Evolutionary conservation across 2,888 invertebrate genomes (phyloP), one percentile per base, ranked within the genome.

Genomic region (Notodonta ziczac): DNA sequence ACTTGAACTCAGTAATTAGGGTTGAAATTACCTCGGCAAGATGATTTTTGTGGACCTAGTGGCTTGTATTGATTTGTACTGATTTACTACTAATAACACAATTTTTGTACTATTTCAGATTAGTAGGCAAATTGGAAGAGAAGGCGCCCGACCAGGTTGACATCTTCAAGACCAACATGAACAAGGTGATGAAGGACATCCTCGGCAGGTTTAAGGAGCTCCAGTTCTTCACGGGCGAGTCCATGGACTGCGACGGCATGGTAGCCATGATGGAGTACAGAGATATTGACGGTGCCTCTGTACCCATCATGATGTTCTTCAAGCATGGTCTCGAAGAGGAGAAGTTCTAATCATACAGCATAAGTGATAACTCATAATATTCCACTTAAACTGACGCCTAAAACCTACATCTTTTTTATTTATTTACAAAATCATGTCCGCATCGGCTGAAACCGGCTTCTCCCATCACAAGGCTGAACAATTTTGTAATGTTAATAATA

Each of bases 261-360:
- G 97, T 99, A n/a, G 98, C 96, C 66, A 95, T 99, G 86, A 95
- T 98, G 92, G 98, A 98, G 89, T 99, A 98, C 91, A 96, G 98
- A 86, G 98, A 98, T 67, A 96, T 97, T 65, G 95, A 97, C 76
- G 98, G 97, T 58, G 94, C 95, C 5, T 96, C 96, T 73, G 95
- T 96, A 58, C 99, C 99, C 58, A 96, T 98, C 76, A 94, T 99
- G 88, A 98, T 98, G 97, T 98, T 98, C 94, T 98, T 98, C 94
- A 99, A 98, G 93, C 98, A 99, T 81, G 99, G 98, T 69, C 95
- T 99, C 67, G 96, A 97, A 62, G 98, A 98, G 89, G 99, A 99
- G 94, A 99, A 99, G 94, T 98, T 97, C 94, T 98, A 97, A 92
- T 62, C 73, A 62, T 80, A 81, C 77, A 64, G 72, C 77, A 73